Evolutionary conservation across 2,113 vertebrate species (phyloP).

Genomic region (Macquaria australasica): DNA sequence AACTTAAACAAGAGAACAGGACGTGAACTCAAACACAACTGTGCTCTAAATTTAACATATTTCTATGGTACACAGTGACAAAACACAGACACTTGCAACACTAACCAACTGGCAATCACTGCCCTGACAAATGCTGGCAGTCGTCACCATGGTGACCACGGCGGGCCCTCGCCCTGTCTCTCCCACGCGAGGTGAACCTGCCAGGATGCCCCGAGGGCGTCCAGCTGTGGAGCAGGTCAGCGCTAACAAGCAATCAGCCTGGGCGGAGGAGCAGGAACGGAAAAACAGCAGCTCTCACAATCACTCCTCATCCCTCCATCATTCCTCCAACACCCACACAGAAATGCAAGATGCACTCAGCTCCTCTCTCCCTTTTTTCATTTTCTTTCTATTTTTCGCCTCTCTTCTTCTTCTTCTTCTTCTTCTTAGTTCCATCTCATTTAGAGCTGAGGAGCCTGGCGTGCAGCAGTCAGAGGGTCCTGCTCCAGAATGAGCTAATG

Average conservation of each 20-base stretch:
- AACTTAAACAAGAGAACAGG: slow-evolving; percentile 38
- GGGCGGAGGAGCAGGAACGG: slow-evolving; percentile 54
- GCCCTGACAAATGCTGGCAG: slow-evolving; percentile 60
- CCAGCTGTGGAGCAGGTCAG: slow-evolving; percentile 75
- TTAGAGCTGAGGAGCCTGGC: slow-evolving; percentile 47
- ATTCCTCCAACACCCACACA: slow-evolving; percentile 70
- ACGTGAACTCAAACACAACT: slow-evolving; percentile 38
- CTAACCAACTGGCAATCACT: slow-evolving; percentile 62
- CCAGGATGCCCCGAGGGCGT: slow-evolving; percentile 68
- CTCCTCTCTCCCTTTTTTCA: neutral
- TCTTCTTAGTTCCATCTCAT: slow-evolving; percentile 38
- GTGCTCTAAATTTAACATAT: slow-evolving; percentile 61
- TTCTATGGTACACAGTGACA: slow-evolving; percentile 45
- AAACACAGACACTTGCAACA: slow-evolving; percentile 63
- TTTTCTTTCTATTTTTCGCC: neutral
- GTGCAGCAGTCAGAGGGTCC: slow-evolving; percentile 39
- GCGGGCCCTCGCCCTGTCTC: slow-evolving; percentile 61
- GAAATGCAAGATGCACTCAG: slow-evolving; percentile 45
- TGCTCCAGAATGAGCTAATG: slow-evolving; percentile 73
- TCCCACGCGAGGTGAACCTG: slow-evolving; percentile 67
- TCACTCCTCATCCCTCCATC: slow-evolving; percentile 57
- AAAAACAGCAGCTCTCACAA: slow-evolving; percentile 65
- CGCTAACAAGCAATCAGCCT: slow-evolving; percentile 74
- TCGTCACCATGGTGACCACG: slow-evolving; percentile 63
- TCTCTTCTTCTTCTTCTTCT: slow-evolving; percentile 7